Percentiles rank a stretch among this genome's conserved stretches.
Conservation (phyloP, 2,113 vertebrate species). For the Thymallus thymallus region DNA sequence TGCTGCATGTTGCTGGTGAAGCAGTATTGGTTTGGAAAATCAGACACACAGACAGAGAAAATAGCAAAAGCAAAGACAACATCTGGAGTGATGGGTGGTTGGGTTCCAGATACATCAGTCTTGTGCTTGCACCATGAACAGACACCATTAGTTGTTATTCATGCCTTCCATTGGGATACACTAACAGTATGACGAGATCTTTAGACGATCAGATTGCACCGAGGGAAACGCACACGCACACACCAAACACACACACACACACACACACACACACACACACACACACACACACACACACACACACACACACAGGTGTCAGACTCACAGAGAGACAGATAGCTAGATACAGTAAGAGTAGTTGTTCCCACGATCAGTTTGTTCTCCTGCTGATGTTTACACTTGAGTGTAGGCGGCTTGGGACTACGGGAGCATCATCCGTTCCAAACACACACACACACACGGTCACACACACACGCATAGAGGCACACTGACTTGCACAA, state of each 20-base stretch:
- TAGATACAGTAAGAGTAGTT: background rate
- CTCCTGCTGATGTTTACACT: background rate
- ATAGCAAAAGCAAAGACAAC: slow-evolving; percentile 5
- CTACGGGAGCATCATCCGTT: background rate
- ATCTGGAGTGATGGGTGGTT: slow-evolving; percentile 25
- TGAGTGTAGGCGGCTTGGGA: no score
- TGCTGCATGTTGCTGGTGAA: no score
- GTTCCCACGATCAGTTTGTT: background rate
- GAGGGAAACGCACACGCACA: slow-evolving; percentile 18
- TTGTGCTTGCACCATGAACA: slow-evolving; percentile 12
- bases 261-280: slow-evolving; percentile 5
- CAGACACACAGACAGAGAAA: no score
- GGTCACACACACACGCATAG: background rate
- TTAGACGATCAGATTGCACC: slow-evolving; percentile 26
- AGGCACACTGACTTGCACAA: background rate
- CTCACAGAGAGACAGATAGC: no score
- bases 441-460: background rate
- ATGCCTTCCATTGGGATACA: slow-evolving; percentile 28
- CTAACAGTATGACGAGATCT: slow-evolving; percentile 7
- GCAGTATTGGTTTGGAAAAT: no score
- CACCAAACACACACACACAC: background rate
- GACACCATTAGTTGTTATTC: slow-evolving; percentile 27
- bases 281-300: no score
- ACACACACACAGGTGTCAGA: no score
- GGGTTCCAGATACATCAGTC: slow-evolving; percentile 25